These are phyloP conservation scores for Bellardia bayeri DNA, from an alignment of 2,888 invertebrate species.

Conservation along the genomic window DNA sequence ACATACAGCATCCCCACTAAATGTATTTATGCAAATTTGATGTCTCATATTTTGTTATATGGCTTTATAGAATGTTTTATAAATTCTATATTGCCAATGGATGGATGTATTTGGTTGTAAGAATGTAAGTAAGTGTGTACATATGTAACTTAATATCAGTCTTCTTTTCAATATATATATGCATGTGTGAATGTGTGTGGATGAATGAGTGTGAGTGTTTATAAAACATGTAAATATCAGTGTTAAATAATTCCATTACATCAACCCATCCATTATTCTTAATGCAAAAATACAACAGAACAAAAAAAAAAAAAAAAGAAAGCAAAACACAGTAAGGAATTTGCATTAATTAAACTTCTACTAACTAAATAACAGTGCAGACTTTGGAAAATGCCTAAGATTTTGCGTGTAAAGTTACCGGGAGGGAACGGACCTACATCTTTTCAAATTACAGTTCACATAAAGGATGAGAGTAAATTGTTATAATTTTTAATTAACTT, in stretches of 20 bases:
- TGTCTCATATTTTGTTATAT: conserved; percentile 12
- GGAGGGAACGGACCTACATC: conserved; percentile 1
- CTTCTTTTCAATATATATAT: not conserved
- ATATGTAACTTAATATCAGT: not conserved
- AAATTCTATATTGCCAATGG: not conserved
- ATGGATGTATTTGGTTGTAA: not conserved
- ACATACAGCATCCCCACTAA: not conserved
- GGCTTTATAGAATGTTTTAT: conserved; percentile 16
- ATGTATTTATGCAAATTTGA: conserved; percentile 22
- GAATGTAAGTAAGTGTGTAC: not conserved
- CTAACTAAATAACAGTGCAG: not conserved
- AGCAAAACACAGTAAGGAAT: conserved; percentile 1
- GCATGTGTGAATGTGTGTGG: no score
- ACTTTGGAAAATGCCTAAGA: not conserved
- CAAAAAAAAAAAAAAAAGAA: not conserved
- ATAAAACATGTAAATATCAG: conserved; percentile 42
- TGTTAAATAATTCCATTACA: conserved; percentile 20
- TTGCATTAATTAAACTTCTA: conserved; percentile 26
- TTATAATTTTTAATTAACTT: conserved; percentile 30
- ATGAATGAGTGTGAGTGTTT: not conserved
- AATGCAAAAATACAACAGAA: conserved; percentile 2
- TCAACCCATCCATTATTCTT: conserved; percentile 37
- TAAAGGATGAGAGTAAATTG: conserved; percentile 17
- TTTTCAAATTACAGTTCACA: conserved; percentile 24
- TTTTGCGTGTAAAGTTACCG: not conserved